Evolutionary conservation across 2,797 vertebrate species (phyloP).

Genomic region (Coilia nasus): DNA sequence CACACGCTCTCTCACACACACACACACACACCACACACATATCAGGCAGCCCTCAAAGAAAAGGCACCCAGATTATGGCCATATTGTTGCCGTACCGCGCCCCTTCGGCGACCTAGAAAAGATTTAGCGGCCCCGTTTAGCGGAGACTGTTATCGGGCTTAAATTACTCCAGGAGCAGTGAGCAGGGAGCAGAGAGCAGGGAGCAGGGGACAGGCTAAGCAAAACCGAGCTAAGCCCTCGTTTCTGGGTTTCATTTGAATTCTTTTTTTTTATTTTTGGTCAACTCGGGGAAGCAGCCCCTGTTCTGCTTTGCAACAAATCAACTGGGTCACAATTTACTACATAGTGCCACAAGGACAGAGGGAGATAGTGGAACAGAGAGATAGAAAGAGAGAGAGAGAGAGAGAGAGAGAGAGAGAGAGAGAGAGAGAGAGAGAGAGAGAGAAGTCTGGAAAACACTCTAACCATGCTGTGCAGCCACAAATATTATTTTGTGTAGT

Average conservation of each 20-base stretch:
- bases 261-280: slow-evolving; percentile 25
- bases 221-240: slow-evolving; percentile 41
- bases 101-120: slow-evolving; percentile 73
- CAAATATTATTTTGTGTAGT: not conserved
- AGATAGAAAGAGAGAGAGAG: not conserved
- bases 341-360: not conserved
- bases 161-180: slow-evolving; percentile 65
- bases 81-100: slow-evolving; percentile 61
- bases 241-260: slow-evolving; percentile 47
- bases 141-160: slow-evolving; percentile 63
- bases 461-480: not conserved
- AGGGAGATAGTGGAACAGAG: not conserved
- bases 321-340: slow-evolving; percentile 43
- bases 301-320: slow-evolving; percentile 39
- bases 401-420: not conserved
- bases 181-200: slow-evolving; percentile 55
- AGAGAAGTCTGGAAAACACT: not conserved
- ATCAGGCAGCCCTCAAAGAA: slow-evolving; percentile 51
- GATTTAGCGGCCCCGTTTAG: slow-evolving; percentile 59
- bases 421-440: not conserved
- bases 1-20: slow-evolving; percentile 50
- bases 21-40: not conserved
- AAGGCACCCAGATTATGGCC: slow-evolving; percentile 60
- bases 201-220: slow-evolving; percentile 54
- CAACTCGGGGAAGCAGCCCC: slow-evolving; percentile 37